Evolutionary conservation across 2,113 vertebrate genomes (phyloP).

Genomic region (Ophiodon elongatus): DNA sequence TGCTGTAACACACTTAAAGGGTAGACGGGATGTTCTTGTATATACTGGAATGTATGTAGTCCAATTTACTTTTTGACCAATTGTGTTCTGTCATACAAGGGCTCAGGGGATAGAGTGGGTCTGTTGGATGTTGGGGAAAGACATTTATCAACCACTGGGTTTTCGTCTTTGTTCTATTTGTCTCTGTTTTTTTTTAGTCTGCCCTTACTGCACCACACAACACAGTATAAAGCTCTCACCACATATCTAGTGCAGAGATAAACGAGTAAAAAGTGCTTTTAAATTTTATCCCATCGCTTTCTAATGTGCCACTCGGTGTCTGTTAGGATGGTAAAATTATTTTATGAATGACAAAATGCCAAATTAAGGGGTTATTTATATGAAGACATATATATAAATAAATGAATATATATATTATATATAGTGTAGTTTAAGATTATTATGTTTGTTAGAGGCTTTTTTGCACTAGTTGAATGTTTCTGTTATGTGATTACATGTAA

Average conservation of each 20-base stretch:
- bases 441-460: slow-evolving; percentile 85
- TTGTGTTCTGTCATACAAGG: slow-evolving; percentile 76
- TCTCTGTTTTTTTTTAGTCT: slow-evolving; percentile 52
- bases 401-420: slow-evolving; percentile 84
- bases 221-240: slow-evolving; percentile 73
- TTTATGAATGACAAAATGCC: slow-evolving; percentile 86
- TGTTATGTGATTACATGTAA: slow-evolving; percentile 82
- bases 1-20: slow-evolving; percentile 67
- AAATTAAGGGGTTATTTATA: slow-evolving; percentile 89
- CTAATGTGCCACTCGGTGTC: slow-evolving; percentile 85
- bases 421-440: slow-evolving; percentile 83
- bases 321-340: slow-evolving; percentile 85
- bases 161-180: slow-evolving; percentile 42
- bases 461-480: slow-evolving; percentile 87
- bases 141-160: slow-evolving; percentile 66
- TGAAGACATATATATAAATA: slow-evolving; percentile 81
- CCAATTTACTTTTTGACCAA: slow-evolving; percentile 73
- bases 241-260: slow-evolving; percentile 83
- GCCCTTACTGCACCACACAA: slow-evolving; percentile 61
- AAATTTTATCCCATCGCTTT: slow-evolving; percentile 82
- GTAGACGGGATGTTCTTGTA: slow-evolving; percentile 77
- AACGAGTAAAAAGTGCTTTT: slow-evolving; percentile 84
- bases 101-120: slow-evolving; percentile 65
- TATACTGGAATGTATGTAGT: slow-evolving; percentile 83
- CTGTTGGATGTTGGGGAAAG: slow-evolving; percentile 61